These are phyloP conservation scores for Leptocoma aspasia DNA, from an alignment of 2,113 vertebrate species.

Conservation along the genomic window DNA sequence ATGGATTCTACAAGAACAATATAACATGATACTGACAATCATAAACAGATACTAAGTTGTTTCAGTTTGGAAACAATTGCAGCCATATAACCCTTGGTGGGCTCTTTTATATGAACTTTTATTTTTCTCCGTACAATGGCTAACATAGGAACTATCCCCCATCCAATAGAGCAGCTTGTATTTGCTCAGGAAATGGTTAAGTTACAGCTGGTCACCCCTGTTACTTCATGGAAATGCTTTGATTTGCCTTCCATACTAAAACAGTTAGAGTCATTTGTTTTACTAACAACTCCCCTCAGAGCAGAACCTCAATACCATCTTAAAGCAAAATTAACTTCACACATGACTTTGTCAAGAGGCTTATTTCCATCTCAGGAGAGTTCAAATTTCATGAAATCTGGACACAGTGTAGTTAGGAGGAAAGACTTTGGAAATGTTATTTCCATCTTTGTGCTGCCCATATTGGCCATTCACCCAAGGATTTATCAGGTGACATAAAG, in stretches of 20 bases:
- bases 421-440: neutral
- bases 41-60: conserved; percentile 74
- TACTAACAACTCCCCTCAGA: conserved; percentile 62
- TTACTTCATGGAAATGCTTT: conserved; percentile 65
- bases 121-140: conserved; percentile 65
- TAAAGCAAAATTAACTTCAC: conserved; percentile 63
- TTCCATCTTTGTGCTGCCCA: neutral
- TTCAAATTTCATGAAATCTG: conserved; percentile 1
- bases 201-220: conserved; percentile 44
- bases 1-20: conserved; percentile 75
- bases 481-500: neutral
- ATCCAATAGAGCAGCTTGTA: conserved; percentile 49
- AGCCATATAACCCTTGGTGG: conserved; percentile 72
- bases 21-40: conserved; percentile 71
- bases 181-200: conserved; percentile 72
- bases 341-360: conserved; percentile 61
- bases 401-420: neutral
- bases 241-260: conserved; percentile 70
- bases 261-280: conserved; percentile 64
- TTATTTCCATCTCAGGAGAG: conserved; percentile 10
- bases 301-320: conserved; percentile 35
- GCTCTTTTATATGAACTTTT: conserved; percentile 73
- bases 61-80: conserved; percentile 71
- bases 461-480: neutral
- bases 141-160: conserved; percentile 57